Conservation (phyloP, 2,113 vertebrate genomes). For the Vicugna pacos region DNA sequence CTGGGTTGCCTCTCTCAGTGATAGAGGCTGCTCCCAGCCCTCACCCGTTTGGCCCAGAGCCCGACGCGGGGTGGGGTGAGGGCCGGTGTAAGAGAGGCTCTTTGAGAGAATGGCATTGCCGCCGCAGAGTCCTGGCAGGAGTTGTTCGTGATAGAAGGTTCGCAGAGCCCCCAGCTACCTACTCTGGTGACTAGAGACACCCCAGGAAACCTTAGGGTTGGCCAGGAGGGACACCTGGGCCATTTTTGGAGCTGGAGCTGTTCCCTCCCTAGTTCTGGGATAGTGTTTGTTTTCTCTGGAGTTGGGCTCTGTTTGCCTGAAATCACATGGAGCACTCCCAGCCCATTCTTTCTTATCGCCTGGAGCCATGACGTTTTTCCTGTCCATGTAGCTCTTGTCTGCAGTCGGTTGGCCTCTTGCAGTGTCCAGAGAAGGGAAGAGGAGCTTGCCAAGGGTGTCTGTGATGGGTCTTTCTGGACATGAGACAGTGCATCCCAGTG, state of each 20-base stretch:
- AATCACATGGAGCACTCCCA: neutral
- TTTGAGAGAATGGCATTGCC: neutral
- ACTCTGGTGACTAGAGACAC: neutral
- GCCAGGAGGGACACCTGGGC: neutral
- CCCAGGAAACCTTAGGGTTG: neutral
- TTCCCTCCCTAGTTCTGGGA: neutral
- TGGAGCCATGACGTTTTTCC: neutral
- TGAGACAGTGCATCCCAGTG: neutral
- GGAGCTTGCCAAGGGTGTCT: neutral
- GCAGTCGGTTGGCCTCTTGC: neutral
- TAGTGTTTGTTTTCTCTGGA: neutral
- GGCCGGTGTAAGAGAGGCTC: neutral
- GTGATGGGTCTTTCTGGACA: constrained; percentile 3
- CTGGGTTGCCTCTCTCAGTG: neutral
- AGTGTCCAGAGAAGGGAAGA: neutral
- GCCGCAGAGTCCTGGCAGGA: neutral
- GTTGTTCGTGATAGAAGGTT: neutral
- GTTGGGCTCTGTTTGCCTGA: neutral
- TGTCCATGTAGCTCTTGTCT: neutral
- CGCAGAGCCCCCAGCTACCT: neutral
- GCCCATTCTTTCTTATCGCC: neutral
- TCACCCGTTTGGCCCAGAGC: constrained; percentile 22
- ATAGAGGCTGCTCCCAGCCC: neutral
- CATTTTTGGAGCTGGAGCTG: neutral
- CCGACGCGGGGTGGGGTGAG: neutral